Percentiles rank a stretch among this genome's conserved stretches.
These are phyloP conservation scores for Cancer borealis DNA, from an alignment of 2,888 invertebrate genomes.

Conservation along the genomic window DNA sequence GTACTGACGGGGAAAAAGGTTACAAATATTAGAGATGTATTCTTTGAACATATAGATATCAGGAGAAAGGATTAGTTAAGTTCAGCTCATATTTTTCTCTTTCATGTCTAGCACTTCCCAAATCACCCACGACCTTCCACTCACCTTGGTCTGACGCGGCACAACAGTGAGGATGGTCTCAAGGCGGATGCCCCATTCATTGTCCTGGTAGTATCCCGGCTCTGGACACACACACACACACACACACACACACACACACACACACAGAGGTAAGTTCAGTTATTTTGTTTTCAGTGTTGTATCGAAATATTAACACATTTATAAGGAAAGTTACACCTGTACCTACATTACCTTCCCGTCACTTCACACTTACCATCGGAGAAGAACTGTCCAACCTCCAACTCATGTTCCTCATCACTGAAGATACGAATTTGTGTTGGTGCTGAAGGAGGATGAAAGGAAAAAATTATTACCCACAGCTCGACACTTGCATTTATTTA, in stretches of 20 bases:
- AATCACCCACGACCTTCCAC: not conserved
- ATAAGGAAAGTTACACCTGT: not conserved
- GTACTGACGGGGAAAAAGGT: constrained; percentile 57
- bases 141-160: constrained; percentile 66
- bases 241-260: not conserved
- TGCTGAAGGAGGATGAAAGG: constrained; percentile 15
- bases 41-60: not conserved
- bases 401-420: constrained; percentile 69
- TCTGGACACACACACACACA: constrained; percentile 78
- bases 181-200: constrained; percentile 82
- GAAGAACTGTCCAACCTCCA: constrained; percentile 72
- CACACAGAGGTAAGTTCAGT: not conserved
- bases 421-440: constrained; percentile 71
- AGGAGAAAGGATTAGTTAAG: not conserved
- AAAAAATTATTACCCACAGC: not conserved
- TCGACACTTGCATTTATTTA: not conserved
- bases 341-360: not conserved
- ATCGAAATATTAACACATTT: too few species aligned
- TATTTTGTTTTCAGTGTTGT: too few species aligned
- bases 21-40: not conserved
- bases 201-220: constrained; percentile 82
- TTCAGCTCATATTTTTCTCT: not conserved
- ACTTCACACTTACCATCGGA: constrained; percentile 65
- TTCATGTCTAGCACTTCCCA: too few species aligned
- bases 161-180: constrained; percentile 80